Percentiles rank a stretch among this genome's conserved stretches.
These are phyloP conservation scores for Caenorhabditis sp. DNA, from an alignment of 2,888 invertebrate species.

Conservation along the genomic window DNA sequence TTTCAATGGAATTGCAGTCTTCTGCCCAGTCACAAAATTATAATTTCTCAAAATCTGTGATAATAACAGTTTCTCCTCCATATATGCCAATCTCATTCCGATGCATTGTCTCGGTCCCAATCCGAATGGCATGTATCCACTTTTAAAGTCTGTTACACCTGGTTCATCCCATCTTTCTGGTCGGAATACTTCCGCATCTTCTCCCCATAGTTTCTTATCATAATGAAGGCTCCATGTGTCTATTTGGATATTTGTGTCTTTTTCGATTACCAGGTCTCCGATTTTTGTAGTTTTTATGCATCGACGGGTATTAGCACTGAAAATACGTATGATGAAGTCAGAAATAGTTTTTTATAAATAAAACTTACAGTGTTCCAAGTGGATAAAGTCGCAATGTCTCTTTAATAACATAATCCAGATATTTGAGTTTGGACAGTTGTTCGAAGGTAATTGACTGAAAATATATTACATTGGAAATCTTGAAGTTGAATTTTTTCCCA, in stretches of 20 bases:
- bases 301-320: slow-evolving; percentile 32
- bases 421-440: slow-evolving; percentile 39
- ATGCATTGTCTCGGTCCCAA: slow-evolving; percentile 59
- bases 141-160: background rate
- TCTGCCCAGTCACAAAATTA: slow-evolving; percentile 28
- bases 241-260: slow-evolving; percentile 41
- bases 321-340: too few species aligned
- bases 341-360: too few species aligned
- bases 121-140: slow-evolving; percentile 47
- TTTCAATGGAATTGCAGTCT: slow-evolving; percentile 43
- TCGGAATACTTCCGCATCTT: slow-evolving; percentile 39
- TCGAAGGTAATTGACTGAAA: slow-evolving; percentile 34
- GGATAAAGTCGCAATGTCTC: slow-evolving; percentile 51
- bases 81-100: slow-evolving; percentile 61
- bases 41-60: slow-evolving; percentile 52
- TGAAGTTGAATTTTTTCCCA: too few species aligned
- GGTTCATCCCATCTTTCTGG: slow-evolving; percentile 40
- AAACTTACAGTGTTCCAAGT: slow-evolving; percentile 40
- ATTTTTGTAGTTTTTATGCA: slow-evolving; percentile 50
- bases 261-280: slow-evolving; percentile 52
- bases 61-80: slow-evolving; percentile 64
- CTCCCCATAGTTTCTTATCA: slow-evolving; percentile 41
- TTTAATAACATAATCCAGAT: slow-evolving; percentile 49
- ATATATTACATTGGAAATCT: background rate
- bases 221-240: slow-evolving; percentile 32